Evolutionary conservation across 2,113 vertebrate genomes (phyloP).

Genomic region (Sinocyclocheilus grahami): DNA sequence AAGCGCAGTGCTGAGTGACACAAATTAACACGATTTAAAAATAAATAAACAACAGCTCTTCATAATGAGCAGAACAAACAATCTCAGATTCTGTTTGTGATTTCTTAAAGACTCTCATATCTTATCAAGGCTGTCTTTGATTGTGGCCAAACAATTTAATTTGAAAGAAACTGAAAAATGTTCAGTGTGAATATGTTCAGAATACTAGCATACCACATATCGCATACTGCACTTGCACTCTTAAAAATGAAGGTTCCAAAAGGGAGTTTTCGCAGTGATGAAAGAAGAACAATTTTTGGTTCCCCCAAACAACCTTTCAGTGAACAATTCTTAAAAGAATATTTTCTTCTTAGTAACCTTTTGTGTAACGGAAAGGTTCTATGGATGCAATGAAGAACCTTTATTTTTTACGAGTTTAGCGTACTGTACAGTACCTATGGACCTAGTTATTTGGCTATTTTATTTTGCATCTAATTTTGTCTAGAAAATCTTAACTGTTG

Average conservation of each 20-base stretch:
- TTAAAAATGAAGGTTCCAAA: not conserved
- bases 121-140: not conserved
- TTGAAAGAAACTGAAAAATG: not conserved
- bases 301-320: no score
- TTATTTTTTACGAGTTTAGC: not conserved
- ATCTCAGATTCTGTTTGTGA: not conserved
- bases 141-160: not conserved
- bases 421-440: not conserved
- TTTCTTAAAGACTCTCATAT: not conserved
- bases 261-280: no score
- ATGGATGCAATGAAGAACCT: not conserved
- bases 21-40: not conserved
- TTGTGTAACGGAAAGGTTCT: not conserved
- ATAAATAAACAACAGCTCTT: conserved; percentile 1
- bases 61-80: conserved; percentile 8
- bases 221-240: not conserved
- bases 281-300: no score
- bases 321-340: no score
- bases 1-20: conserved; percentile 30
- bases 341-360: no score
- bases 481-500: not conserved
- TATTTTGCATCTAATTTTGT: not conserved
- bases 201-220: not conserved
- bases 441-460: not conserved
- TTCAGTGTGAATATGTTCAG: not conserved